Base-by-base conservation (phyloP, 2,113 vertebrate species). In the Ptilonorhynchus violaceus region DNA sequence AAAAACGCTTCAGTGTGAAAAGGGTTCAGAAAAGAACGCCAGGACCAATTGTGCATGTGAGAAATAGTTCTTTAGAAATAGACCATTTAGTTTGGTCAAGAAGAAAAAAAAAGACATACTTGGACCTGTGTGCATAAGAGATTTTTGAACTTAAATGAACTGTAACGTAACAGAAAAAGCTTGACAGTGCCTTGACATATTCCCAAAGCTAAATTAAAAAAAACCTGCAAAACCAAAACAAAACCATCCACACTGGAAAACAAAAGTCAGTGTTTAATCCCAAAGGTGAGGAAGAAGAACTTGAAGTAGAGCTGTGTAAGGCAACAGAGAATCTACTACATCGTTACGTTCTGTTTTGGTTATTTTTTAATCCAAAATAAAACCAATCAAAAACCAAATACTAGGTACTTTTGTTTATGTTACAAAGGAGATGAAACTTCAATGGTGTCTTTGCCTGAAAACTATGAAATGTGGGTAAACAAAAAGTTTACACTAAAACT, bases 301-400 rank as follows among this genome's bases (percentile, higher is more conserved):
- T 53, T 62, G 42, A 70, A 70, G 12, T 62, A 66, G 59, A 89
- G n/a, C 9, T 46, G 7, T 60, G 12, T 76, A 68, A 93, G 30
- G 7, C 18, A 83, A 16, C 1, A 42, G 49, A 79, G 30, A 89
- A 76, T 42, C 44, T 80, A 50, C 15, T 46, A 18, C 6, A 15
- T 28, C 3, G 1, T 46, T 79, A 41, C 17, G 7, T 18, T 87
- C 42, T 42, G 42, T 72, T 15, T 1, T 2, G 0, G 2, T 1
- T 1, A 19, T 85, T 73, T 41, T 28, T 89, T 49, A 30, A 21
- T 42, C 5, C 55, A 8, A 50, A 66, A 75, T 33, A 60, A 39
- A 52, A 7, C 3, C 7, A 60, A 15, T 17, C 55, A 59, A 35
- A 63, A 46, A 21, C 3, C 59, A 70, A 85, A 63, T 14, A 72